Base-by-base conservation (phyloP, 37 sponge, comb jelly and placozoan species). In the Beroe ovata region DNA sequence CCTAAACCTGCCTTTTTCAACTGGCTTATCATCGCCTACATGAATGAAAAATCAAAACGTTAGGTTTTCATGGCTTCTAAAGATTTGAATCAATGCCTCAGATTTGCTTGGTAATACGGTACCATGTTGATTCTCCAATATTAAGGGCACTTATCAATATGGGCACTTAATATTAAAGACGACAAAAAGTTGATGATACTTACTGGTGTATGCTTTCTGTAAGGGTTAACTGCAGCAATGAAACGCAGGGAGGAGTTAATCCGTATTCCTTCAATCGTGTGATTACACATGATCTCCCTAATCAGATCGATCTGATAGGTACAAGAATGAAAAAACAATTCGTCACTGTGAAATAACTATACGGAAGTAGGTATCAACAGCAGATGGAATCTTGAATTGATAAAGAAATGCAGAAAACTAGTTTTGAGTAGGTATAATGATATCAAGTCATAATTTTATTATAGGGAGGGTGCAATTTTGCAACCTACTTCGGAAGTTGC, bases 231-330 rank as follows among this genome's bases (percentile, higher is more conserved):
- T 38, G 98, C 95, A 89, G 98, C 98, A 71, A 97, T 95, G 90
- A 97, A 93, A 64, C 94, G 94, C 37, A 97, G 64, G 64, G 92
- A 92, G 8, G 63, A 72, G 42, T 71, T 37, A 59, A 97, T 91
- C 21, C 91, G 71, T 64, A 89, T 71, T 21, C 98, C 98, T 54
- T 93, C 64, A 39, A 97, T 33, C 38, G 95, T 91, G 30, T 91
- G 81, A 71, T 97, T 95, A 94, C 98, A 97, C 95, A 97, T 95
- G 71, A 97, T 93, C 92, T 97, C 98, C 54, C 95, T 97, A 60
- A 97, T 97, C 88, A 97, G 91, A 34, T 94, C 95, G 71, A n/a
- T n/a, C n/a, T n/a, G n/a, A n/a, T n/a, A n/a, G 54, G 54, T 47
- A 47, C 11, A 11, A 47, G 6, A 47, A 6, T 47, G 54, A 47